Conservation (phyloP, 2,797 vertebrate genomes). For the Crenuchus spilurus region DNA sequence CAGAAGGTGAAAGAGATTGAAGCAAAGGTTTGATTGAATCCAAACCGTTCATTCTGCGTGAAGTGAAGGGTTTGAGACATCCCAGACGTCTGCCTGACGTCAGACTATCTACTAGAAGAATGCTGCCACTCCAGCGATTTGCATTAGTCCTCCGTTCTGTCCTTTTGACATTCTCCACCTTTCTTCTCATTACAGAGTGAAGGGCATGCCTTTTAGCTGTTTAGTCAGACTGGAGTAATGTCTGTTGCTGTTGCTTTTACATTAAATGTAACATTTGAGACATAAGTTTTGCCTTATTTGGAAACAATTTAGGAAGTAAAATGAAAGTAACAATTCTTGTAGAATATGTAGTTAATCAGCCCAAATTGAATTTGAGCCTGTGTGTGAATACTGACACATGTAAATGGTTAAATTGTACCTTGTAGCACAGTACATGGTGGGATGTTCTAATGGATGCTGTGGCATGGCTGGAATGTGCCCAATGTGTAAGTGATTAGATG, state of each 20-base stretch:
- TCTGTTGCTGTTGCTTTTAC: neutral
- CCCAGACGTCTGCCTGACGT: constrained; percentile 23
- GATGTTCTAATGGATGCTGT: constrained; percentile 20
- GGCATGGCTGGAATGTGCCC: constrained; percentile 22
- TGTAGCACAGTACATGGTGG: neutral
- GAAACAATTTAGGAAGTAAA: neutral
- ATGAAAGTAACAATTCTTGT: no score
- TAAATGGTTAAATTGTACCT: constrained; percentile 16
- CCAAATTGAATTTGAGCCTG: neutral
- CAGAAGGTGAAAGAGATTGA: neutral
- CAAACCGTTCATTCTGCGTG: neutral
- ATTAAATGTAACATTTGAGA: neutral
- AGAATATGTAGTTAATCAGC: neutral
- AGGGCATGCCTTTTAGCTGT: neutral
- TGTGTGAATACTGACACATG: constrained; percentile 13
- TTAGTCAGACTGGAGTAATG: no score
- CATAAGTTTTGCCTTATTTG: no score
- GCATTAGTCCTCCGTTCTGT: neutral
- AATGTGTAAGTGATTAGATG: constrained; percentile 40
- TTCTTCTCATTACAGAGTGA: neutral
- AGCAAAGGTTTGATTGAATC: neutral
- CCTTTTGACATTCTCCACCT: neutral
- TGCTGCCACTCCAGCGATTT: neutral
- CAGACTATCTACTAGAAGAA: constrained; percentile 27
- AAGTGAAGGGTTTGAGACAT: neutral